These are phyloP conservation scores for Motacilla tschutschensis DNA, from an alignment of 2,113 vertebrate species.

Conservation along the genomic window DNA sequence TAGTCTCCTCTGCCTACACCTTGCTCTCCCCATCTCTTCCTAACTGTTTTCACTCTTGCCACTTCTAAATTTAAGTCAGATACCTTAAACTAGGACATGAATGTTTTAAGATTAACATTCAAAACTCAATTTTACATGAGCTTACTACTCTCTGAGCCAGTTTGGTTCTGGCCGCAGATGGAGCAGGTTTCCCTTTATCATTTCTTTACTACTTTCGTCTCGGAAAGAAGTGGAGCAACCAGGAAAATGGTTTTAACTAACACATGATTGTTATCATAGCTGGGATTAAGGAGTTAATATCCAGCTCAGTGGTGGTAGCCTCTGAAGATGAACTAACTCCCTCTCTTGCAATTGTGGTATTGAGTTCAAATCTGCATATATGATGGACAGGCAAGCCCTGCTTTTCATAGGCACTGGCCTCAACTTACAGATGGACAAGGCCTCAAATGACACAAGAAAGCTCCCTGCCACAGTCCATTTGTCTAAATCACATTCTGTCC, in stretches of 20 bases:
- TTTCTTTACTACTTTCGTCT: not conserved
- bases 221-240: not conserved
- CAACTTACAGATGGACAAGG: conserved; percentile 45
- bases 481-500: conserved; percentile 42
- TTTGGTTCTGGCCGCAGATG: not conserved
- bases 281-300: conserved; percentile 33
- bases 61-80: not conserved
- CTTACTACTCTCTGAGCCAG: not conserved
- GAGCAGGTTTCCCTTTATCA: not conserved
- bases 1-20: not conserved
- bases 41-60: not conserved
- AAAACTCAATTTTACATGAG: not conserved
- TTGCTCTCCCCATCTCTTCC: not conserved
- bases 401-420: not conserved
- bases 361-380: conserved; percentile 51
- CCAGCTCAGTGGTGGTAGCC: conserved; percentile 17
- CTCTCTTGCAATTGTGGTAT: not conserved
- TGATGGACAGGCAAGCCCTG: conserved; percentile 37
- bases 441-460: conserved; percentile 24
- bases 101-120: not conserved
- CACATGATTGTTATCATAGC: not conserved
- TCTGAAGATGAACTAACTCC: conserved; percentile 29
- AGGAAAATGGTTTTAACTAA: conserved; percentile 24
- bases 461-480: conserved; percentile 4
- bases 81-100: not conserved